Conservation (phyloP, 2,113 vertebrate species). For the Hypanus sabinus region DNA sequence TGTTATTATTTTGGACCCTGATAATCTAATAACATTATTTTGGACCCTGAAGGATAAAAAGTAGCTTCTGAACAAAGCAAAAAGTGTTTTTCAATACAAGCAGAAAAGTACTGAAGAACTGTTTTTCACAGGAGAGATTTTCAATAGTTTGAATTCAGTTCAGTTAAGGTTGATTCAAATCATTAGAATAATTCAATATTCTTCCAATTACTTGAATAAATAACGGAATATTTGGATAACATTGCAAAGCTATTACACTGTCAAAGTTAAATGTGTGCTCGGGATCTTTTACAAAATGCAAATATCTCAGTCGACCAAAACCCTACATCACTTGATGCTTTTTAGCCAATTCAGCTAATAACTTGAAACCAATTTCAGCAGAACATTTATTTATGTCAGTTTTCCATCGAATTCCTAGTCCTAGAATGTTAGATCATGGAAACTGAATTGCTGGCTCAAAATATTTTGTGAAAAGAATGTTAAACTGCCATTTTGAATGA, state of each 20-base stretch:
- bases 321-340: neutral
- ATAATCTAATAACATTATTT: too few relatives aligned
- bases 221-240: constrained; percentile 5
- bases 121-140: neutral
- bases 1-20: too few relatives aligned
- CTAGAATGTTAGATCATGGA: neutral
- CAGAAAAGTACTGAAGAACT: neutral
- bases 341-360: constrained; percentile 3
- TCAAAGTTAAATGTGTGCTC: neutral
- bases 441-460: neutral
- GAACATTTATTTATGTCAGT: neutral
- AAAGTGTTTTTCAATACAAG: neutral
- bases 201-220: neutral
- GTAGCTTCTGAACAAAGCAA: too few relatives aligned
- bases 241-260: constrained; percentile 19
- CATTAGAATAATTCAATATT: constrained; percentile 10
- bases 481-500: neutral
- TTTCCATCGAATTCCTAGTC: neutral
- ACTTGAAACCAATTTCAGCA: neutral
- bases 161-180: neutral
- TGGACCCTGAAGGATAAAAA: too few relatives aligned
- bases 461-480: neutral
- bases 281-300: neutral
- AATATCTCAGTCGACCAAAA: neutral
- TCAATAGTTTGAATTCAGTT: neutral